Evolutionary conservation across 2,888 invertebrate species (phyloP), one percentile per base, ranked within the genome.

Genomic region (Halictus ligatus): DNA sequence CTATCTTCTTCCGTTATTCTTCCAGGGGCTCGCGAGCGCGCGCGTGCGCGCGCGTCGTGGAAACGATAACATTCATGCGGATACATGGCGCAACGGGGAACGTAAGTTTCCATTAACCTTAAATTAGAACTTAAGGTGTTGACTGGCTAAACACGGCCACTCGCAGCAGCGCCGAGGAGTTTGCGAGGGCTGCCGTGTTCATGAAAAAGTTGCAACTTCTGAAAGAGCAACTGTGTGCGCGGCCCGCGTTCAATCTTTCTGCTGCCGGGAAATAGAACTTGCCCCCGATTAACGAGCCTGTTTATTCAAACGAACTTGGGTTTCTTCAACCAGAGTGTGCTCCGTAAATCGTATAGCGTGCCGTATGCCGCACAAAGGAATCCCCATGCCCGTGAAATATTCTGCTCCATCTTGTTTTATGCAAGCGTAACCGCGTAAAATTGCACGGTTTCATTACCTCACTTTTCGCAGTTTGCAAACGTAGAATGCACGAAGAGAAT

Each of bases 231-330:
- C 76, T 25, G 72, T 29, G 64, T 2, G 29, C 46, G 15, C 25
- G 21, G 21, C 21, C 35, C 18, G 15, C 35, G 50, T 81, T 60
- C 71, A 46, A 75, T 75, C 50, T 54, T 78, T 83, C 60, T n/a
- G 8, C 54, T 29, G 15, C 64, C 15, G 35, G 15, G 7, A 84
- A 72, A 58, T 72, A 75, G 71, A 83, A 84, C 60, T 75, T 64
- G 40, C 46, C 84, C 12, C 64, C 84, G 75, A 84, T 84, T 83
- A 78, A 84, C 75, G 75, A 78, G 78, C 64, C n/a, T 43, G 78
- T 64, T 84, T 84, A 84, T 84, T 83, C 84, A 75, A 78, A 75
- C 84, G 78, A 78, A 72, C 84, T 54, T 35, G 35, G 13, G 21
- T 78, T 84, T 83, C 78, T 74, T 83, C 43, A 13, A 18, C 4